phyloP scores from a whole-genome alignment of 2,797 vertebrate species.

The Pangasius macronema region DNA sequence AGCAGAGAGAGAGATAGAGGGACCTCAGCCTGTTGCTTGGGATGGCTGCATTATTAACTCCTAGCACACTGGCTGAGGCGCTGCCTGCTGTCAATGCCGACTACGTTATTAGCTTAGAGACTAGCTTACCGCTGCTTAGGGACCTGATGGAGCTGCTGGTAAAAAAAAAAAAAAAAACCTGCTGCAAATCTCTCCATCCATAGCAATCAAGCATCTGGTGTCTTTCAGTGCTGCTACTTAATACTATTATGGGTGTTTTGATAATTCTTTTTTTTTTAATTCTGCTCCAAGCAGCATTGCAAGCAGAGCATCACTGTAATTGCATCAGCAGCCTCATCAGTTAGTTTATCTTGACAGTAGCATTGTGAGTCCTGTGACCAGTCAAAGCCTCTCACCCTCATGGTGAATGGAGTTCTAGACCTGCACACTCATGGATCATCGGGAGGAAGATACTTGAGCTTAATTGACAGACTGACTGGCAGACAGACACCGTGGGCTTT shows the following conservation, averaged over 20 bases:
- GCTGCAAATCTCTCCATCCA: slow-evolving; percentile 33
- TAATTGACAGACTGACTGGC: slow-evolving; percentile 64
- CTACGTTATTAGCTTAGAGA: slow-evolving; percentile 62
- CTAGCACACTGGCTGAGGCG: slow-evolving; percentile 73
- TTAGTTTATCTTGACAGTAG: slow-evolving; percentile 46
- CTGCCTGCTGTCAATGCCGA: slow-evolving; percentile 71
- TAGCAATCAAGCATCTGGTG: slow-evolving; percentile 43
- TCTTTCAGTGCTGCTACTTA: slow-evolving; percentile 8
- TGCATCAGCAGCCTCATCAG: slow-evolving; percentile 40
- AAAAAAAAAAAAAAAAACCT: slow-evolving; percentile 3
- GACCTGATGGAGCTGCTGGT: slow-evolving; percentile 26
- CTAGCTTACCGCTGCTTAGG: slow-evolving; percentile 38
- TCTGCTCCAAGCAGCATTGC: not conserved
- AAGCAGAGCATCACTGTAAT: slow-evolving; percentile 31
- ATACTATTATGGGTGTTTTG: slow-evolving; percentile 25
- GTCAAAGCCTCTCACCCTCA: slow-evolving; percentile 31
- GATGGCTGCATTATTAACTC: slow-evolving; percentile 78
- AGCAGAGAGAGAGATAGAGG: slow-evolving; percentile 66
- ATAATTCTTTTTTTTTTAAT: slow-evolving; percentile 3
- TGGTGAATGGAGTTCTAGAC: slow-evolving; percentile 40
- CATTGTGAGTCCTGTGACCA: slow-evolving; percentile 31
- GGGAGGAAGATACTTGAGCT: slow-evolving; percentile 42
- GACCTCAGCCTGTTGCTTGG: slow-evolving; percentile 69
- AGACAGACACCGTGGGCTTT: slow-evolving; percentile 56
- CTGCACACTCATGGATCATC: slow-evolving; percentile 15